Evolutionary conservation across 1,140 invertebrate genomes (phyloP).

Genomic region (Globodera rostochiensis): DNA sequence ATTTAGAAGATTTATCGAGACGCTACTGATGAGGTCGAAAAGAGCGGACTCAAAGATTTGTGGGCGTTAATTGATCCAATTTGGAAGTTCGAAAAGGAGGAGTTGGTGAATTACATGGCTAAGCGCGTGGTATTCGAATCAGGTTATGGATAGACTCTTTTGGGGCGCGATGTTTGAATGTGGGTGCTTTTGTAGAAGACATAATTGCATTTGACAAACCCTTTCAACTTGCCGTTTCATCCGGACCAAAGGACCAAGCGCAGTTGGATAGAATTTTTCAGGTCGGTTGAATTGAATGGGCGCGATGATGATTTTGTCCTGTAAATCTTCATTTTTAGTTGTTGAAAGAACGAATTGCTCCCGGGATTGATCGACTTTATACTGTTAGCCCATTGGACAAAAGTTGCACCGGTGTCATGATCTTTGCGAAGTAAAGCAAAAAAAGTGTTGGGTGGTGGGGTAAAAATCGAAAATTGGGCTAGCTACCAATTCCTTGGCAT

Average conservation of each 20-base stretch:
- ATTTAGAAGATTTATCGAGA: constrained; percentile 85
- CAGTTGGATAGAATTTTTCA: constrained; percentile 34
- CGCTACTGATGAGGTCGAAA: constrained; percentile 86
- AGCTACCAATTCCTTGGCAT: too few species aligned
- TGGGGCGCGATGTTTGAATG: not conserved
- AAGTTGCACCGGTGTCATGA: constrained; percentile 23
- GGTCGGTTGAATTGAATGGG: not conserved
- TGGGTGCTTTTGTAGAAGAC: constrained; percentile 13
- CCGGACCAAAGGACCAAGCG: constrained; percentile 17
- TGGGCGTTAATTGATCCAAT: constrained; percentile 25
- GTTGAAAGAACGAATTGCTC: constrained; percentile 25
- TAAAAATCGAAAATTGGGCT: too few species aligned
- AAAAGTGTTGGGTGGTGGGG: too few species aligned
- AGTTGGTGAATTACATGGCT: constrained; percentile 29
- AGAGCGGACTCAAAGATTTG: constrained; percentile 13
- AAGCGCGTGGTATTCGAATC: constrained; percentile 30
- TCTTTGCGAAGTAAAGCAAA: constrained; percentile 32
- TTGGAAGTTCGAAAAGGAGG: constrained; percentile 27
- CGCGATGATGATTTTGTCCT: too few species aligned
- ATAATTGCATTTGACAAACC: constrained; percentile 33
- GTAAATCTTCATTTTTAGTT: not conserved
- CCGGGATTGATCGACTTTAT: constrained; percentile 22
- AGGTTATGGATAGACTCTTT: not conserved
- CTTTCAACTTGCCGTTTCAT: constrained; percentile 20
- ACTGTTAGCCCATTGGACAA: constrained; percentile 34